Base-by-base conservation (phyloP, 2,797 vertebrate genomes). In the Paguma larvata region DNA sequence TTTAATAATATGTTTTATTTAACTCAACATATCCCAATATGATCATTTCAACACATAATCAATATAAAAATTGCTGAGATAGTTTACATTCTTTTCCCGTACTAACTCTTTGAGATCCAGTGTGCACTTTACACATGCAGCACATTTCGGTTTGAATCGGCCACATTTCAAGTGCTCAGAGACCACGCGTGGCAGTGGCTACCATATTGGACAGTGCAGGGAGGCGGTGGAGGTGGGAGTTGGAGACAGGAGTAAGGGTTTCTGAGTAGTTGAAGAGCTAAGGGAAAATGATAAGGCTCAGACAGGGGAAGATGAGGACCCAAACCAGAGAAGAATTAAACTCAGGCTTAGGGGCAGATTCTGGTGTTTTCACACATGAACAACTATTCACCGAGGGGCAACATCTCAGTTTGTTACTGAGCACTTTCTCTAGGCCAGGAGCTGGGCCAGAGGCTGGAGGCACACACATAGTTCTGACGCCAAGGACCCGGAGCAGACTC, bases 1-100 rank as follows among this genome's bases (percentile, higher is more conserved):
- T 97, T 88, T 82, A 91, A 48, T 73, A 44, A 12, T 68, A 16
- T 51, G 84, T 92, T 79, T 59, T 67, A 88, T 79, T 92, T 89
- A 73, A 85, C 46, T 46, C 27, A 46, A 8, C 65, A 30, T 77
- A 89, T 62, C 51, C 32, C 77, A 94, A 59, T 86, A 30, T 18
- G 48, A 78, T 62, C 16, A 46, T 90, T 94, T 97, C 38, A 88
- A 87, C 5, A 77, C 46, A 23, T 16, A n/a, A 93, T 68, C 32
- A 63, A 65, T 73, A 34, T 59, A 82, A 78, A 90, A 10, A 72
- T 72, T n/a, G 85, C 34, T 5, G 48, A 77, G 53, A 4, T 65
- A 67, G 34, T 93, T 95, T 70, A 32, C 23, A 68, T 80, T 82
- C 11, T 73, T 70, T 65, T 41, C 13, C 6, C 32, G 16, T 63